Evolutionary conservation across 2,113 vertebrate species (phyloP).

Genomic region (Calyptomena viridis): DNA sequence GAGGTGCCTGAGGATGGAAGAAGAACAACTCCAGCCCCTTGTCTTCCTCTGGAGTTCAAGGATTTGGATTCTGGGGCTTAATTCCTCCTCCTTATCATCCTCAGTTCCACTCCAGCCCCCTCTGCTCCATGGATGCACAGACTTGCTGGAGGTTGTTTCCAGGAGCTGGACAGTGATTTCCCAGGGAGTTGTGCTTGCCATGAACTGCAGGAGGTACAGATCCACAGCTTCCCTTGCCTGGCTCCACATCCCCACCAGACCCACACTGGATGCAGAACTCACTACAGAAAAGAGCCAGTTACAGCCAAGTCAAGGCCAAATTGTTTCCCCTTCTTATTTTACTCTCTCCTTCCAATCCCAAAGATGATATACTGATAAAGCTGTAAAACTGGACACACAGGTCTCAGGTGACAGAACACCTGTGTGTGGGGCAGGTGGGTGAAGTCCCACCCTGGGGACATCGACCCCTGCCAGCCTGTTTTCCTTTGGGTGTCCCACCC

Average conservation of each 20-base stretch:
- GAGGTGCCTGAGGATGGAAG: accelerated
- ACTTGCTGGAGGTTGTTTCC: not conserved
- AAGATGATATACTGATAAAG: not conserved
- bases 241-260: not conserved
- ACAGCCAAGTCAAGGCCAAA: not conserved
- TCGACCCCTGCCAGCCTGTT: not conserved
- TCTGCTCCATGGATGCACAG: not conserved
- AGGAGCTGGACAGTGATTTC: not conserved
- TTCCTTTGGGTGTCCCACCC: not conserved
- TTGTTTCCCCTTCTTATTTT: accelerated
- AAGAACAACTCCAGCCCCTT: not conserved
- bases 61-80: not conserved
- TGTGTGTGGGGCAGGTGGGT: too few species aligned
- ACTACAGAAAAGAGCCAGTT: not conserved
- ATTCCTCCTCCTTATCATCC: not conserved
- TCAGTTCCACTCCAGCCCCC: not conserved
- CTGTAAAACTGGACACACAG: not conserved
- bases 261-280: not conserved
- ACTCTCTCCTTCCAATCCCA: not conserved
- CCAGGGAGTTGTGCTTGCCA: accelerated
- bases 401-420: not conserved
- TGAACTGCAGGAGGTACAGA: not conserved
- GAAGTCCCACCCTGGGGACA: not conserved
- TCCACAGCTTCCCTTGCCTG: not conserved
- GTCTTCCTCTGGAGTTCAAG: not conserved